Base-by-base conservation (phyloP, 2,113 vertebrate genomes). In the Pteronura brasiliensis region DNA sequence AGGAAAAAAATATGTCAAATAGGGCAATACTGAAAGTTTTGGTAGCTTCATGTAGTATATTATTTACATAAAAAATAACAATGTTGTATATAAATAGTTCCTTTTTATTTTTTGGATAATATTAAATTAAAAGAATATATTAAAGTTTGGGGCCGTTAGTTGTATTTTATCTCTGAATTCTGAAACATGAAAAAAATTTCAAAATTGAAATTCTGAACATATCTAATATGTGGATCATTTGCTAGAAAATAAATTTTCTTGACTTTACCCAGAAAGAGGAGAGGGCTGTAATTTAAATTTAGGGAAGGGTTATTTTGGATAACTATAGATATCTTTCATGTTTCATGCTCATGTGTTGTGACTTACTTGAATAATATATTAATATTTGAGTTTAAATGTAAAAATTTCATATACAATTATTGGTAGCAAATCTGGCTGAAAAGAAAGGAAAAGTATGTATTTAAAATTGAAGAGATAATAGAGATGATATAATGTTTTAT, bases 221-320 rank as follows among this genome's bases (percentile, higher is more conserved):
- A 74, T 92, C 13, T 97, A 95, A 47, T 67, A 85, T 74, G 65
- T 42, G 13, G 49, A 55, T 74, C 36, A 87, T 77, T 76, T 95
- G 49, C 92, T n/a, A 88, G 72, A 65, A 96, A 97, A 96, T 83
- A 80, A 79, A 18, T 89, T 80, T 82, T 93, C 29, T 97, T 92
- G 34, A 44, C 65, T 97, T 96, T 96, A 95, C 21, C 63, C 90
- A 77, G 52, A 23, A 94, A 97, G 81, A 90, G 44, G 5, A 39
- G 2, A 20, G 8, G 79, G 79, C 72, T 15, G 94, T 97, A 89
- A 69, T 14, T 96, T 95, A 55, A 86, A 83, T 91, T 92, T 96
- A 79, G 44, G 74, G n/a, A 94, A 84, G 39, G 10, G 29, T 61
- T 95, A 96, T 88, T 49, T 95, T 95, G 20, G 88, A 55, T 97